Percentiles rank a stretch among this genome's conserved stretches.
phyloP scores from a whole-genome alignment of 1,140 invertebrate genomes.

The Lethocerus indicus region DNA sequence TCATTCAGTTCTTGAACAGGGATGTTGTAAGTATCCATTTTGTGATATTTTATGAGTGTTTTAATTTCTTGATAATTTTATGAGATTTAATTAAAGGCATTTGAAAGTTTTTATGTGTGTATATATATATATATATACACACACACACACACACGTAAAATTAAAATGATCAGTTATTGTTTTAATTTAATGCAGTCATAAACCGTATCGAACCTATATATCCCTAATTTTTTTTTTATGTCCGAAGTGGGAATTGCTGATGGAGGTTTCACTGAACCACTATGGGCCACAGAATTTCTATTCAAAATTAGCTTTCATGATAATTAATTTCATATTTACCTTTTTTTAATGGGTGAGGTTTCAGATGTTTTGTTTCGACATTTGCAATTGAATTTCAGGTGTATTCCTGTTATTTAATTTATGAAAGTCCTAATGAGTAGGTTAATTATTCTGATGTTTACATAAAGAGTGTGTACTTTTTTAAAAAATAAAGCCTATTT shows the following conservation, averaged over 20 bases:
- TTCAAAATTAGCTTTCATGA: too few relatives aligned
- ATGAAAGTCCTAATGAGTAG: neutral
- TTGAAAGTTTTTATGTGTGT: neutral
- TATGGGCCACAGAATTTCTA: too few relatives aligned
- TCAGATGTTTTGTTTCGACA: neutral
- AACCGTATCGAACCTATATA: too few relatives aligned
- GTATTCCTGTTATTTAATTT: neutral
- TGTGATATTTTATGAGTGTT: neutral
- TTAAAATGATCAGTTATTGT: too few relatives aligned
- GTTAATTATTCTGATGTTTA: conserved; percentile 6
- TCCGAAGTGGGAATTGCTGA: too few relatives aligned
- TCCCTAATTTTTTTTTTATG: too few relatives aligned
- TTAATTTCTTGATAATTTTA: neutral
- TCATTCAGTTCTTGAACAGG: neutral
- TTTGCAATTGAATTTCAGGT: neutral
- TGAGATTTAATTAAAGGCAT: neutral
- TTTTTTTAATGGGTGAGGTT: too few relatives aligned
- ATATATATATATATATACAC: conserved; percentile 1
- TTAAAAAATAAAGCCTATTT: conserved; percentile 6
- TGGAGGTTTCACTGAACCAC: too few relatives aligned
- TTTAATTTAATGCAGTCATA: too few relatives aligned
- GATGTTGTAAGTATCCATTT: neutral
- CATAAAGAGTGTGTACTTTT: neutral
- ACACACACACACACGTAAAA: too few relatives aligned
- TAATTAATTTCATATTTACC: too few relatives aligned